Base-by-base conservation (phyloP, 2,113 vertebrate genomes). In the Bos indicus region DNA sequence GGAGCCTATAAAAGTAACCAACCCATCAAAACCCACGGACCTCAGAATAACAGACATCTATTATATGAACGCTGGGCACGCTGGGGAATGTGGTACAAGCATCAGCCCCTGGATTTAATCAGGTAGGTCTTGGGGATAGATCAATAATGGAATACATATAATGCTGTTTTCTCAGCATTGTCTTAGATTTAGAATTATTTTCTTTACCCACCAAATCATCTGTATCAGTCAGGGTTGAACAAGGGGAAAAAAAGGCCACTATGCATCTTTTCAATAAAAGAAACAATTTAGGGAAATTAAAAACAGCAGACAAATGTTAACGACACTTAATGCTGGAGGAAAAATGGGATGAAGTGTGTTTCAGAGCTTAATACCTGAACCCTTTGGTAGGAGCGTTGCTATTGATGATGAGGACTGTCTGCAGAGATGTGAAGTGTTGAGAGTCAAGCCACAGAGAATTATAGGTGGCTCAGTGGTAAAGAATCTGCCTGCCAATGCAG, bases 81-180 rank as follows among this genome's bases (percentile, higher is more conserved):
- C 82, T 99, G 99, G 99, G 99, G 99, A 8, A 99, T 99, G 98
- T 99, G 99, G 99, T 99, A 99, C 98, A 99, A 99, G 97, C 99
- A 99, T 97, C 99, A 99, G 62, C 99, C 99, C 77, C 98, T 99
- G 59, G 99, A 99, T 98, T 99, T 99, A 98, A 99, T 99, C 98
- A 99, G 99, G 99, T 99, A 99, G 71, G 71, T 40, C 71, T 82
- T 83, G 36, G 5, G 5, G 9, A 10, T 7, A 15, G 2, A 52
- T 13, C 5, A 0, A n/a, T 48, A 46, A 21, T 30, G 52, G n/a
- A 56, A 56, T 19, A 6, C 30, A 54, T 19, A 78, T 2, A 30
- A 33, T 71, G 16, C 6, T 57, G 11, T 59, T 60, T 57, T 28
- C 1, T 86, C 46, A n/a, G 33, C 13, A 8, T 62, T 43, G 85